Conservation (phyloP, 2,797 vertebrate genomes). For the Peromyscus eremicus region DNA sequence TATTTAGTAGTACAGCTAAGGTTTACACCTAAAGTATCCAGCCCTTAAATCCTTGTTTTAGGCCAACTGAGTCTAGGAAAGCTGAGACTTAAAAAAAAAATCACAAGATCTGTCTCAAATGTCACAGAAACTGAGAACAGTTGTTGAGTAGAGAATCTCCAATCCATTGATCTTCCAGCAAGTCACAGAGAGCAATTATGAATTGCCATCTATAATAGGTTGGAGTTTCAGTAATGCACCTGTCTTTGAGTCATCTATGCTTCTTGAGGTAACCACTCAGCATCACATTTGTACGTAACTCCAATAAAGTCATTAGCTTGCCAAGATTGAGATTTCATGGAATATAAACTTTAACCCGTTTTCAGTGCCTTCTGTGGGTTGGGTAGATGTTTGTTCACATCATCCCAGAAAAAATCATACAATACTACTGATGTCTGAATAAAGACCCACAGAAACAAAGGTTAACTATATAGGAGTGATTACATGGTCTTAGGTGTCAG, state of each 20-base stretch:
- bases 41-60: neutral
- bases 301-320: neutral
- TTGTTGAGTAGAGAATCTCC: neutral
- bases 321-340: neutral
- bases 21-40: neutral
- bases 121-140: neutral
- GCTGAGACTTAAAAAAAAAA: neutral
- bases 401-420: no score
- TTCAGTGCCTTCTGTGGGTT: no score
- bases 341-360: neutral
- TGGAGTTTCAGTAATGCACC: neutral
- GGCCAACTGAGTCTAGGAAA: neutral
- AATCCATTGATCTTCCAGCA: neutral
- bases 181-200: neutral
- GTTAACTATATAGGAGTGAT: neutral
- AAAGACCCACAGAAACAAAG: neutral
- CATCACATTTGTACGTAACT: neutral
- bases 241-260: no score
- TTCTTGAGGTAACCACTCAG: no score
- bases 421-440: neutral
- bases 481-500: neutral
- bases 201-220: no score
- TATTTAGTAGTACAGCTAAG: neutral
- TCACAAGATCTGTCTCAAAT: neutral
- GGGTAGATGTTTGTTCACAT: neutral